Base-by-base conservation (phyloP, 37 sponge, comb jelly and placozoan genomes). In the Agelas oroides region DNA sequence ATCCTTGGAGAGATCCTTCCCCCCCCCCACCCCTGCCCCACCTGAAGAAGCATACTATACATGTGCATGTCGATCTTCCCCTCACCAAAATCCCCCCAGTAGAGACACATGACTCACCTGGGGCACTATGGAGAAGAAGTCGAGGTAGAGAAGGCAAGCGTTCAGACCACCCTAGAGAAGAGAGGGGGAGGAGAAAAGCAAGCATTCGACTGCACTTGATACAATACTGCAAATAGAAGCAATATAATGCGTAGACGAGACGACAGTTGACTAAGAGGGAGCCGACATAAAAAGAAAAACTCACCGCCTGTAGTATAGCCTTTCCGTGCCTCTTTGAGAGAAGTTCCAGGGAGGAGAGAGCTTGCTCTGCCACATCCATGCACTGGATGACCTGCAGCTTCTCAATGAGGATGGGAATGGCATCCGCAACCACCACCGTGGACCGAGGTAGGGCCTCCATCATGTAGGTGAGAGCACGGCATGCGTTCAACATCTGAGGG, bases 341-440 rank as follows among this genome's bases (percentile, higher is more conserved):
- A 31, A 95, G 86, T 24, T 97, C 96, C 41, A 99, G 82, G 25
- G 99, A 94, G 20, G 90, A 82, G 1, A 99, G 87, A 11, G 97
- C 96, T 69, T 99, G 99, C 56, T 99, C 99, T 18, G 99, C 99
- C 13, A 99, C 97, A 81, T 99, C 99, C 92, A 99, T 94, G 81
- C 93, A 99, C 77, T 93, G 84, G 27, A 99, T 99, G 37, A 82
- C 86, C 72, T 83, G 75, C 40, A 93, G 84, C 75, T 95, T 97
- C 72, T 88, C 87, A 24, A 97, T 35, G 2, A 97, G 78, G n/a
- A 82, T 67, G 39, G 93, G 94, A 33, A 92, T 91, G 55, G 95
- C 91, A 70, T 90, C 82, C 2, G 84, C 82, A 57, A 97, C 88
- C 59, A 93, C 82, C 31, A 76, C 70, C 1, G 89, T 58, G 28